A percentile compares a stretch with the other conserved stretches of the same genome.
Conservation (phyloP, 2,113 vertebrate species). For the Microcebus lehilahytsara region DNA sequence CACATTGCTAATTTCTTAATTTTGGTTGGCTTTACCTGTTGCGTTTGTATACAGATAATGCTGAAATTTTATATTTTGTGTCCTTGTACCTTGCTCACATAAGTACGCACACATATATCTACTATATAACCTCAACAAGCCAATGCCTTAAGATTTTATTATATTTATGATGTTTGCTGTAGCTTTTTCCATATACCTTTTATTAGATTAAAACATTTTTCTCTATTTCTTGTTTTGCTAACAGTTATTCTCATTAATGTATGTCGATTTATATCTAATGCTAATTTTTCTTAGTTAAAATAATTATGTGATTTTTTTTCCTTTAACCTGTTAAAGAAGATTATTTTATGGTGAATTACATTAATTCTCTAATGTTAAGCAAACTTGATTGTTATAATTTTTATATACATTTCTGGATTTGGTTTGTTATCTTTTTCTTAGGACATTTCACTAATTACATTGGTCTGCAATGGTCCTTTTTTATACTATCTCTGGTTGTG, state of each 20-base stretch:
- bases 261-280: neutral
- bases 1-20: neutral
- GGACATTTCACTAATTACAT: neutral
- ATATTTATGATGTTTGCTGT: neutral
- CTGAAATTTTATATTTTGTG: neutral
- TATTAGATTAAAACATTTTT: neutral
- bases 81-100: neutral
- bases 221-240: neutral
- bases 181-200: neutral
- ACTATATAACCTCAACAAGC: neutral
- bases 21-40: neutral
- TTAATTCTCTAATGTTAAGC: neutral
- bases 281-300: neutral
- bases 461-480: neutral
- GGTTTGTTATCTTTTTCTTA: neutral
- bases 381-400: neutral
- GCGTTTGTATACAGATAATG: neutral
- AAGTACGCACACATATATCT: neutral
- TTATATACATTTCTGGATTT: neutral
- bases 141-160: neutral
- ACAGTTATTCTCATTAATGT: neutral
- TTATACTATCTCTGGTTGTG: no score
- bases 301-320: neutral
- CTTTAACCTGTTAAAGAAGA: neutral
- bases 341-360: neutral